phyloP scores from a whole-genome alignment of 1,140 invertebrate species.

The Ooceraea biroi region DNA sequence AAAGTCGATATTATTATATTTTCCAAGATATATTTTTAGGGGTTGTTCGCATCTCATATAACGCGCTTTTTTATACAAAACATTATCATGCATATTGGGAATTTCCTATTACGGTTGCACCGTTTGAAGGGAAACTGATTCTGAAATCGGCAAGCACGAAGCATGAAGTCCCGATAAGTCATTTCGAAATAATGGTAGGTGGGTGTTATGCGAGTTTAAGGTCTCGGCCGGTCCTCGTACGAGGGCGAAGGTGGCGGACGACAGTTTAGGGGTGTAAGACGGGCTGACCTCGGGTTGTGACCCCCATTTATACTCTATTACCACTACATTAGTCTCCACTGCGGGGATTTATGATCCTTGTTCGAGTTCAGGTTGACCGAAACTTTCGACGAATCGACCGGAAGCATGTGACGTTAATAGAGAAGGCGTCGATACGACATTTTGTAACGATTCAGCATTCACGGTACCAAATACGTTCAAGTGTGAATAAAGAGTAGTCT shows the following conservation, averaged over 20 bases:
- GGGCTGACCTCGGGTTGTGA: slow-evolving; percentile 84
- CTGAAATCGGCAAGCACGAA: slow-evolving; percentile 48
- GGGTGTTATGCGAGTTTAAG: slow-evolving; percentile 84
- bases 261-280: slow-evolving; percentile 85
- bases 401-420: slow-evolving; percentile 38
- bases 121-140: slow-evolving; percentile 39
- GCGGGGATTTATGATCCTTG: slow-evolving; percentile 84
- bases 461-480: too few relatives aligned
- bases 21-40: background rate
- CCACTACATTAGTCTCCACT: slow-evolving; percentile 86
- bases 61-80: background rate
- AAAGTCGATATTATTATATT: background rate
- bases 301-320: slow-evolving; percentile 87
- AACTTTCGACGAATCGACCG: slow-evolving; percentile 72
- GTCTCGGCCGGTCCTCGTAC: slow-evolving; percentile 83
- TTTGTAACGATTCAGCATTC: slow-evolving; percentile 1
- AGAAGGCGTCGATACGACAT: slow-evolving; percentile 25
- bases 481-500: background rate
- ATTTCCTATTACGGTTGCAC: slow-evolving; percentile 30
- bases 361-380: slow-evolving; percentile 75
- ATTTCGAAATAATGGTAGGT: slow-evolving; percentile 82
- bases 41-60: background rate
- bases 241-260: slow-evolving; percentile 84
- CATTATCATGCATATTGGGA: background rate
- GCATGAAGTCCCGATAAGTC: slow-evolving; percentile 79